Evolutionary conservation across 2,797 vertebrate species (phyloP), one percentile per base, ranked within the genome.

Genomic region (Setipinna tenuifilis): DNA sequence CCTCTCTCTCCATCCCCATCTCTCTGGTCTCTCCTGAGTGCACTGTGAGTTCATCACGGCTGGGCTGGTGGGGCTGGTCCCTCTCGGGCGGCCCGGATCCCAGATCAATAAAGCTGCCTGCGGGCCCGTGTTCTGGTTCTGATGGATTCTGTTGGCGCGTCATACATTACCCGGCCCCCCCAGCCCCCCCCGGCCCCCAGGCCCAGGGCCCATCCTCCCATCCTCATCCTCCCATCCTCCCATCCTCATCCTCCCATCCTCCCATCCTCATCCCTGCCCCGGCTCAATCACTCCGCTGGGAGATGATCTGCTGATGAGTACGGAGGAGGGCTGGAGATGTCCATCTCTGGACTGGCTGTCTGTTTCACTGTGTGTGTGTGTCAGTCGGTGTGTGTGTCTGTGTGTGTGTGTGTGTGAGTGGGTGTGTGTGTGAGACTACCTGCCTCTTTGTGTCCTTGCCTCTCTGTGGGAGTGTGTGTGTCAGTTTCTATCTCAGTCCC

Each of bases 1-100:
- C 90, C 84, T 88, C 85, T 86, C 48, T 75, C 41, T 82, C 54
- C 88, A 86, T 89, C 62, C 61, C 78, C 23, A 50, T 83, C 82
- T 23, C 86, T 88, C 86, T 68, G 25, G 14, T 3, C 62, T 41
- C 68, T 75, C 68, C n/a, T 41, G 68, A 12, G 28, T 25, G 28
- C 65, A 71, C 2, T 16, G 65, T 25, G 4, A 41, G 68, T 75
- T 75, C 31, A 75, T 75, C 62, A 68, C 10, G 25, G n/a, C n/a
- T 2, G 62, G 68, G 16, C 31, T 28, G 31, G 25, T 85, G 89
- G 88, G 88, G 81, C 19, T 75, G 2, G 58, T 86, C 82, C 41
- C 57, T 85, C 87, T 80, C 84, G 86, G 28, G n/a, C n/a, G 31
- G 84, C 83, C 4, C 83, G 2, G 44, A 19, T 46, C 31, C 21